Base-by-base conservation (phyloP, 1,140 invertebrate genomes). In the Gryon sp. region DNA sequence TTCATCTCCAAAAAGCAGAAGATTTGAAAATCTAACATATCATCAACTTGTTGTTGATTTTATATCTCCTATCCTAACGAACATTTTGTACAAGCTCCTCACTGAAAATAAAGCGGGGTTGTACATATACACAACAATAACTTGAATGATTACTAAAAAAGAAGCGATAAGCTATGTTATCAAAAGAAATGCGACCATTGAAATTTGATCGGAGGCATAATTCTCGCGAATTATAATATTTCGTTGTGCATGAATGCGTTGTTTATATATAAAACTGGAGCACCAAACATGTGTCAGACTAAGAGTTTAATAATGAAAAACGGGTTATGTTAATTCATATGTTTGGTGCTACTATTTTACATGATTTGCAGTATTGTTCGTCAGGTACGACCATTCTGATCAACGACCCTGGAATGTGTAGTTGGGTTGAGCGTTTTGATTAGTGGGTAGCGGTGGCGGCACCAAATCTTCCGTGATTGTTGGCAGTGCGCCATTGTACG, bases 381-480 rank as follows among this genome's bases (percentile, higher is more conserved):
- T 63, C 36, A 55, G 57, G 28, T 60, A 70, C 41, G 26, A 70
- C 6, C 18, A 7, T 30, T 46, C n/a, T 30, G 14, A 32, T 86
- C 63, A 87, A 45, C 69, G 84, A 63, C 55, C 76, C 19, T 83
- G 70, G 5, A 87, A 86, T 11, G 81, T 50, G 46, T 83, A 87
- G n/a, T 63, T 77, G 5, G 59, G 72, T 30, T 63, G 63, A 40
- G 69, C 62, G 32, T 78, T 82, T 55, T 83, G 81, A 52, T 81
- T 75, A 0, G 70, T 53, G 2, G 75, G 36, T 16, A 80, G 30
- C 0, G 86, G 83, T 7, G 88, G 87, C 9, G 87, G 88, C 5
- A 85, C 79, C 14, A 89, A 55, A 28, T 87, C 85, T 22, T 87
- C 84, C 1, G 83, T 83, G 4, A 89, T 84, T 1, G 84, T 78